A percentile compares a stretch with the other conserved stretches of the same genome.
These are phyloP conservation scores for Henicopernis longicauda DNA, from an alignment of 2,113 vertebrate species.

Conservation along the genomic window DNA sequence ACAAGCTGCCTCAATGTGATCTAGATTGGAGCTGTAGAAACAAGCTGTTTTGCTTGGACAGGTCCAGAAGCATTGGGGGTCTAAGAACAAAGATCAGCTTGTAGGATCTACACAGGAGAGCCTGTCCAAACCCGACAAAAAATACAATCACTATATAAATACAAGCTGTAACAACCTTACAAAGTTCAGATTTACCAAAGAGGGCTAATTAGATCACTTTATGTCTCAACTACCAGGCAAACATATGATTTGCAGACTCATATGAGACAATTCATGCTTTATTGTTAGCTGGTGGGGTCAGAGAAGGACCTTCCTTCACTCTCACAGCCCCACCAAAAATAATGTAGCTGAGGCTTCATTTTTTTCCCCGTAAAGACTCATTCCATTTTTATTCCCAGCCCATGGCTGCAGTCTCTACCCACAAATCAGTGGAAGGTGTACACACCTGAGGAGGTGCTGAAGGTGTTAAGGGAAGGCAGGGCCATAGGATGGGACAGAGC, in stretches of 20 bases:
- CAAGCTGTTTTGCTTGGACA: background rate
- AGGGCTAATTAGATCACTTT: background rate
- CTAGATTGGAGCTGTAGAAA: background rate
- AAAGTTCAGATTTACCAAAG: background rate
- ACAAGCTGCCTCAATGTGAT: background rate
- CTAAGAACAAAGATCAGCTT: background rate
- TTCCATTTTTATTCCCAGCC: background rate
- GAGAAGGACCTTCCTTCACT: background rate
- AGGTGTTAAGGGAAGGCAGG: background rate
- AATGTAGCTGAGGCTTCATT: accelerated
- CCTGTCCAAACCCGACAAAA: background rate
- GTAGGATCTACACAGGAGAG: background rate
- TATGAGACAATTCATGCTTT: background rate
- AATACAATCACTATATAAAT: background rate
- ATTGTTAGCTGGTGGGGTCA: background rate
- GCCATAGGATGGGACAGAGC: accelerated
- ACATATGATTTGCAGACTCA: background rate
- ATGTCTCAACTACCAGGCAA: background rate
- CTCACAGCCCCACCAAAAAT: background rate
- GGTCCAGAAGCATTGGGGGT: background rate
- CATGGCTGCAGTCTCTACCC: background rate
- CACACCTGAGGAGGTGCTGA: background rate
- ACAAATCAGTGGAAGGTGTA: background rate
- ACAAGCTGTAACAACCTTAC: background rate
- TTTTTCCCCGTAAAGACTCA: background rate